Percentiles rank a stretch among this genome's conserved stretches.
These are phyloP conservation scores for Pachyramphus minor DNA, from an alignment of 2,113 vertebrate species.

Conservation along the genomic window DNA sequence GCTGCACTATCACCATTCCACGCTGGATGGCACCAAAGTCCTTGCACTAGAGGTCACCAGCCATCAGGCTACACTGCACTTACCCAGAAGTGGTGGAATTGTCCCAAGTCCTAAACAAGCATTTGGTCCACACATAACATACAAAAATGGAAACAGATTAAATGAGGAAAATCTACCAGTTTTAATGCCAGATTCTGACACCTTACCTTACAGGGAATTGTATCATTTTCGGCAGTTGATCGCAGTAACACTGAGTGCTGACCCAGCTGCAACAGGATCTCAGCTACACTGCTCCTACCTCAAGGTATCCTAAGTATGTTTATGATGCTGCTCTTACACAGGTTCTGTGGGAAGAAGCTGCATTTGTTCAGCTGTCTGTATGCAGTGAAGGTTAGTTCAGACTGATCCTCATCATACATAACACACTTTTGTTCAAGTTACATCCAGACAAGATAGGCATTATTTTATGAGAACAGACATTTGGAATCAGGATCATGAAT, in stretches of 20 bases:
- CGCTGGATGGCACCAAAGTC: neutral
- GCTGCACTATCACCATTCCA: neutral
- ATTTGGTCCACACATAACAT: neutral
- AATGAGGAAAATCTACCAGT: neutral
- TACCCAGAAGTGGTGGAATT: neutral
- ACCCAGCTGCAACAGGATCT: neutral
- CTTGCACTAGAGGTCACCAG: too few species aligned
- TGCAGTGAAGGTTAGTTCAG: neutral
- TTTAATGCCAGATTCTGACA: neutral
- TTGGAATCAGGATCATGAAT: neutral
- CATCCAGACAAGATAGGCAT: neutral
- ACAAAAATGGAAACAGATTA: neutral
- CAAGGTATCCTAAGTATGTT: neutral
- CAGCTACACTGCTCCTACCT: neutral
- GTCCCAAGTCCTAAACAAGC: neutral
- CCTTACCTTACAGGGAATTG: neutral
- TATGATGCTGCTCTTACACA: neutral
- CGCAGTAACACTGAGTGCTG: neutral
- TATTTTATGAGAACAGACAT: neutral
- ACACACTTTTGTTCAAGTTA: neutral
- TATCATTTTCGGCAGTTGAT: neutral
- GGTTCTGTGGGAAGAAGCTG: neutral
- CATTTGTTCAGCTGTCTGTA: neutral
- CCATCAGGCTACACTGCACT: neutral
- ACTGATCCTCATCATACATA: neutral